Evolutionary conservation across 2,888 invertebrate genomes (phyloP).

Genomic region (Acrocyrtus sp.): DNA sequence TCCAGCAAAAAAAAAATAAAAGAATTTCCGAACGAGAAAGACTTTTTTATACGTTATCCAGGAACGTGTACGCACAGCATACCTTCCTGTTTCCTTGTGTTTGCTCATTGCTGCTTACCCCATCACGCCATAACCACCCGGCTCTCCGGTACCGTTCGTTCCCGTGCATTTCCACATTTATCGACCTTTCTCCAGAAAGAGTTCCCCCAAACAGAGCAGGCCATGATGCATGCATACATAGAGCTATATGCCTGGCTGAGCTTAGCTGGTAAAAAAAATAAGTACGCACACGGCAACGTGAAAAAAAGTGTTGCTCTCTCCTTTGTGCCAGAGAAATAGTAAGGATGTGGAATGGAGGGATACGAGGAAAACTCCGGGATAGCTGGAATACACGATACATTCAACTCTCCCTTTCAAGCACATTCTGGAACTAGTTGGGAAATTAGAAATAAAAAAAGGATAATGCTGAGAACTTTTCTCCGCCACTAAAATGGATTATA

Average conservation of each 20-base stretch:
- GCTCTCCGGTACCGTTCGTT: conserved; percentile 43
- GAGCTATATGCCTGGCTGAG: conserved; percentile 22
- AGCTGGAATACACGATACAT: too few relatives aligned
- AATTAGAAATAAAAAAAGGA: too few relatives aligned
- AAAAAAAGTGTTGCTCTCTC: conserved; percentile 34
- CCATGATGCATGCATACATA: conserved; percentile 22
- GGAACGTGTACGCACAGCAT: background rate
- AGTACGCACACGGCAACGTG: background rate
- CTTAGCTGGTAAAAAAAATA: conserved; percentile 9
- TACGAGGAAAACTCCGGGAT: too few relatives aligned
- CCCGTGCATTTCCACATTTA: conserved; percentile 26
- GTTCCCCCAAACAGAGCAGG: conserved; percentile 3
- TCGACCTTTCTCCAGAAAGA: conserved; percentile 45
- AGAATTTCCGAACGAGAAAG: too few relatives aligned
- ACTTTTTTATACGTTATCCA: too few relatives aligned
- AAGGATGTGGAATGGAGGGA: too few relatives aligned
- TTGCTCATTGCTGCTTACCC: too few relatives aligned
- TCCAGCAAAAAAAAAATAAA: background rate
- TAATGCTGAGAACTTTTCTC: too few relatives aligned
- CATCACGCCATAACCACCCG: background rate
- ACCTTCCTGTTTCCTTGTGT: background rate
- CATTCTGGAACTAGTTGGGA: too few relatives aligned
- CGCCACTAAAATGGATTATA: too few relatives aligned
- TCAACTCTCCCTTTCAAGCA: too few relatives aligned
- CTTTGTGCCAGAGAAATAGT: background rate